These are phyloP conservation scores for Calidris pugnax DNA, from an alignment of 2,113 vertebrate genomes.

Conservation along the genomic window DNA sequence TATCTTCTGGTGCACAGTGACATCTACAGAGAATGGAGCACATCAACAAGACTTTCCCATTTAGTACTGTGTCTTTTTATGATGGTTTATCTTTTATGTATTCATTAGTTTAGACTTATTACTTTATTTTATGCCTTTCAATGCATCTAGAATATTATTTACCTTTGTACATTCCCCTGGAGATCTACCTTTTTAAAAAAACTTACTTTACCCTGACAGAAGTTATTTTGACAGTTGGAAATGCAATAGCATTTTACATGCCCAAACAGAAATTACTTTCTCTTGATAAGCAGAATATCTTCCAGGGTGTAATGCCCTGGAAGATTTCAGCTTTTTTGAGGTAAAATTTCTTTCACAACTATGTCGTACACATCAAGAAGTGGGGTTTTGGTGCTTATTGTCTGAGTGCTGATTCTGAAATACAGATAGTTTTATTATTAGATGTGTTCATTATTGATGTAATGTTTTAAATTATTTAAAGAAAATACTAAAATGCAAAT, in stretches of 20 bases:
- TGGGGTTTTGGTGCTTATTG: background rate
- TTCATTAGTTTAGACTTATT: background rate
- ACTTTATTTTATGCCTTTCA: background rate
- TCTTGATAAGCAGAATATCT: background rate
- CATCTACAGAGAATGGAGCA: slow-evolving; percentile 50
- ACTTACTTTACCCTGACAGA: background rate
- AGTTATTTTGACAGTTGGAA: background rate
- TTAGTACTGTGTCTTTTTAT: background rate
- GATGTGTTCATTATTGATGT: background rate
- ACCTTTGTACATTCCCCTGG: background rate
- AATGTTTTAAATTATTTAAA: background rate
- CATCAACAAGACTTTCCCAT: background rate
- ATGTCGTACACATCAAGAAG: background rate
- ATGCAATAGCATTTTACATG: background rate
- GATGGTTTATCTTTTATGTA: background rate
- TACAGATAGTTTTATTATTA: background rate
- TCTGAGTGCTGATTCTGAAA: background rate
- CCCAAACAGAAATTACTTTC: background rate
- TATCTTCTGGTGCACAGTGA: slow-evolving; percentile 45
- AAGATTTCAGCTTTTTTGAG: background rate
- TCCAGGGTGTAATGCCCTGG: background rate
- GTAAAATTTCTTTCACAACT: background rate
- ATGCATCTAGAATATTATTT: background rate
- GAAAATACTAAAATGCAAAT: background rate
- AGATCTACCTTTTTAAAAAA: background rate